Evolutionary conservation across 2,113 vertebrate genomes (phyloP).

Genomic region (Bubo scandiacus): DNA sequence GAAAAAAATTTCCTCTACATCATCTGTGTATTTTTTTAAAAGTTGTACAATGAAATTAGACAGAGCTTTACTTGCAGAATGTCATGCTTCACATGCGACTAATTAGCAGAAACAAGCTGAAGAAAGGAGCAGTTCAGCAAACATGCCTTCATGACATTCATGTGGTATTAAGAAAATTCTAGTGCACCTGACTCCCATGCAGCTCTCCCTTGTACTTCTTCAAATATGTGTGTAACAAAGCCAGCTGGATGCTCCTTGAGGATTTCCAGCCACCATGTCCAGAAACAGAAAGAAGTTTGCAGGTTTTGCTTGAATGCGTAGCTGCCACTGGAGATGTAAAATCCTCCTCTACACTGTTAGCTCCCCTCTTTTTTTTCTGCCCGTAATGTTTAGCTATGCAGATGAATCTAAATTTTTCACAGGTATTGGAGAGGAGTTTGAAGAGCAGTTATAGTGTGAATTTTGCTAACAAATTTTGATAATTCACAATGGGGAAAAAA

Average conservation of each 20-base stretch:
- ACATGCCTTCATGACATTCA: neutral
- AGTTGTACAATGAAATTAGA: neutral
- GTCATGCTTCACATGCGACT: neutral
- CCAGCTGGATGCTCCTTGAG: neutral
- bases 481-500: neutral
- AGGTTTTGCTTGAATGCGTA: neutral
- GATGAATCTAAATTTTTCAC: neutral
- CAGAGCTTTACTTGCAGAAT: neutral
- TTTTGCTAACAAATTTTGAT: neutral
- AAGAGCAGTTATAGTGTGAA: neutral
- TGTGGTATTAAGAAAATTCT: neutral
- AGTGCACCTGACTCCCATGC: neutral
- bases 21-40: neutral
- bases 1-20: neutral
- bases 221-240: neutral
- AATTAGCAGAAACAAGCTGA: neutral
- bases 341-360: neutral
- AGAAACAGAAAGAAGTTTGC: neutral
- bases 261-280: neutral
- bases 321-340: neutral
- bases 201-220: neutral
- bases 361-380: neutral
- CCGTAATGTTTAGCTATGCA: neutral
- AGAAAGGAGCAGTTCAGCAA: neutral
- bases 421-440: neutral